A percentile compares a stretch with the other conserved stretches of the same genome.
Evolutionary conservation across 2,888 invertebrate genomes (phyloP).

Genomic region (Adineta ricciae): DNA sequence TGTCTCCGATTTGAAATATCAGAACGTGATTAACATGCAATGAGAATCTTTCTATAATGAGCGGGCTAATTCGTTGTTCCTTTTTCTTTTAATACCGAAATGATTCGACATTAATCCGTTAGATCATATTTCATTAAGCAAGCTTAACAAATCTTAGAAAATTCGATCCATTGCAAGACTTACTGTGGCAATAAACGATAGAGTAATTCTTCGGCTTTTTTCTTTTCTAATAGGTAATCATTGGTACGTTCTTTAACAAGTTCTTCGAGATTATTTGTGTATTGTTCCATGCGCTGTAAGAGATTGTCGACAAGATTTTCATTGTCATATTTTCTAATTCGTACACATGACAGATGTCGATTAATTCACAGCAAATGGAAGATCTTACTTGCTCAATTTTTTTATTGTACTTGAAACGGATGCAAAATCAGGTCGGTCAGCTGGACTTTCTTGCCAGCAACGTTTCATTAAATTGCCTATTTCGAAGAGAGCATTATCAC

Average conservation of each 20-base stretch:
- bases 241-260: conserved; percentile 84
- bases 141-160: no score
- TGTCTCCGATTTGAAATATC: no score
- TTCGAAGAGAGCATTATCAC: conserved; percentile 24
- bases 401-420: conserved; percentile 35
- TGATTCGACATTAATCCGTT: no score
- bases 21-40: no score
- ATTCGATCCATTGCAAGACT: no score
- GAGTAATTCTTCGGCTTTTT: conserved; percentile 83
- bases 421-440: conserved; percentile 40
- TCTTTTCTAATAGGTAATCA: conserved; percentile 84
- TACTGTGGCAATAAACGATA: conserved; percentile 49
- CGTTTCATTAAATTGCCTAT: conserved; percentile 33
- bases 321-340: conserved; percentile 62
- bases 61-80: no score
- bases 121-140: no score
- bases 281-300: conserved; percentile 89
- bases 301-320: conserved; percentile 84
- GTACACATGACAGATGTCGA: no score
- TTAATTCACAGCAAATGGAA: no score
- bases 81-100: no score
- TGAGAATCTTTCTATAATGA: no score
- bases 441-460: conserved; percentile 27
- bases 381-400: conserved; percentile 29
- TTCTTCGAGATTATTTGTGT: conserved; percentile 89